Conservation (phyloP, 2,888 invertebrate species). For the Monopis laevigella region DNA sequence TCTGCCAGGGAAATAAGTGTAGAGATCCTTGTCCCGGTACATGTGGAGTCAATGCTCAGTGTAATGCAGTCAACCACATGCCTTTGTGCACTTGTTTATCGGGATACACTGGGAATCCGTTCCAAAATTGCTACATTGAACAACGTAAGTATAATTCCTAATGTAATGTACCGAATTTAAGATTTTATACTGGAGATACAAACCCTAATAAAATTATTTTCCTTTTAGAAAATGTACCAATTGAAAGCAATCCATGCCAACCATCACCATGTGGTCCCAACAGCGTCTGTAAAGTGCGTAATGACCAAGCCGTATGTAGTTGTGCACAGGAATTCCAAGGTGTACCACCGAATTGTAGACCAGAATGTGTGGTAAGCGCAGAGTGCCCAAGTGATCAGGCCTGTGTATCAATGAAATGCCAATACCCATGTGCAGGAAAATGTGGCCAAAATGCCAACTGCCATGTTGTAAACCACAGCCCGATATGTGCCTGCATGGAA, state of each 20-base stretch:
- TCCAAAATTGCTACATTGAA: constrained; percentile 35
- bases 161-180: background rate
- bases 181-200: background rate
- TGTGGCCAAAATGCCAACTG: constrained; percentile 80
- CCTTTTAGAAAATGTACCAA: constrained; percentile 31
- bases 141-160: constrained; percentile 34
- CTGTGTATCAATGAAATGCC: constrained; percentile 74
- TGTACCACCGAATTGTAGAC: constrained; percentile 75
- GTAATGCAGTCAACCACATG: constrained; percentile 76
- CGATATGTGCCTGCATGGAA: constrained; percentile 73
- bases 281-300: constrained; percentile 78
- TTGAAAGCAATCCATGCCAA: constrained; percentile 68
- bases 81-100: constrained; percentile 74
- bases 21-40: constrained; percentile 79
- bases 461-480: constrained; percentile 75
- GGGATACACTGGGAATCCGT: constrained; percentile 73
- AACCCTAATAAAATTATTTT: background rate
- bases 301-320: constrained; percentile 76
- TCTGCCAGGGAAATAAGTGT: constrained; percentile 80
- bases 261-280: constrained; percentile 87
- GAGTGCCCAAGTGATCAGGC: constrained; percentile 76
- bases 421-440: constrained; percentile 73
- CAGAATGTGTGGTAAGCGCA: constrained; percentile 76
- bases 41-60: constrained; percentile 77
- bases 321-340: constrained; percentile 73